Percentiles rank a stretch among this genome's conserved stretches.
Evolutionary conservation across 2,797 vertebrate species (phyloP).

Genomic region (Scarus forsteni): DNA sequence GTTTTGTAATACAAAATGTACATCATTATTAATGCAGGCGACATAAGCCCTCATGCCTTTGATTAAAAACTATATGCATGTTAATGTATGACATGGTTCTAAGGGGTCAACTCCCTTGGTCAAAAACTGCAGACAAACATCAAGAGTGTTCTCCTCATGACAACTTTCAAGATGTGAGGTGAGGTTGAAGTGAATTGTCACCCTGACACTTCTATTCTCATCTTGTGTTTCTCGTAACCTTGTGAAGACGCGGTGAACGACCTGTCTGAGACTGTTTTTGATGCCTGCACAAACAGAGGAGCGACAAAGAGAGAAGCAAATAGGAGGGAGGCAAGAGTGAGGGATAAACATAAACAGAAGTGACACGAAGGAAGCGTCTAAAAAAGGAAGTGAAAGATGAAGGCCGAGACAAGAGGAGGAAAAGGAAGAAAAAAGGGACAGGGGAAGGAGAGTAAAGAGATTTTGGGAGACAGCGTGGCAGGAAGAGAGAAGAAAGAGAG

Average conservation of each 20-base stretch:
- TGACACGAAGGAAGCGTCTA: conserved; percentile 59
- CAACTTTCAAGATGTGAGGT: conserved; percentile 50
- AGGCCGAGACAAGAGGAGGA: conserved; percentile 15
- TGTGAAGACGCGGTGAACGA: conserved; percentile 52
- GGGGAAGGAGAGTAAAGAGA: neutral
- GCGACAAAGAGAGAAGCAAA: conserved; percentile 47
- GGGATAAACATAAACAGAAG: conserved; percentile 63
- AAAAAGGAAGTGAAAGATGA: conserved; percentile 49
- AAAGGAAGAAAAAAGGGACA: neutral
- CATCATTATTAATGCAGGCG: neutral
- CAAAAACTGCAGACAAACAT: conserved; percentile 20
- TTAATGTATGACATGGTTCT: neutral
- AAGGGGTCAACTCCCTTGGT: conserved; percentile 20
- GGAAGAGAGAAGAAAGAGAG: conserved; percentile 17
- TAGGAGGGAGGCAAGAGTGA: conserved; percentile 41
- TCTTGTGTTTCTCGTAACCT: conserved; percentile 63
- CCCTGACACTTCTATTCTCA: conserved; percentile 61
- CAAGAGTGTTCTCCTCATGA: conserved; percentile 24
- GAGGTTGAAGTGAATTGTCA: conserved; percentile 58
- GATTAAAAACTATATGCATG: neutral
- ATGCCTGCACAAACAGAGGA: conserved; percentile 52
- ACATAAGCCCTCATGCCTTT: neutral
- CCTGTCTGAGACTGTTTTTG: conserved; percentile 57
- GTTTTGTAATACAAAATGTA: too few relatives aligned
- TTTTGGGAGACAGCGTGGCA: conserved; percentile 16